Evolutionary conservation across 2,113 vertebrate species (phyloP), one percentile per base, ranked within the genome.

Genomic region (Malurus elegans): DNA sequence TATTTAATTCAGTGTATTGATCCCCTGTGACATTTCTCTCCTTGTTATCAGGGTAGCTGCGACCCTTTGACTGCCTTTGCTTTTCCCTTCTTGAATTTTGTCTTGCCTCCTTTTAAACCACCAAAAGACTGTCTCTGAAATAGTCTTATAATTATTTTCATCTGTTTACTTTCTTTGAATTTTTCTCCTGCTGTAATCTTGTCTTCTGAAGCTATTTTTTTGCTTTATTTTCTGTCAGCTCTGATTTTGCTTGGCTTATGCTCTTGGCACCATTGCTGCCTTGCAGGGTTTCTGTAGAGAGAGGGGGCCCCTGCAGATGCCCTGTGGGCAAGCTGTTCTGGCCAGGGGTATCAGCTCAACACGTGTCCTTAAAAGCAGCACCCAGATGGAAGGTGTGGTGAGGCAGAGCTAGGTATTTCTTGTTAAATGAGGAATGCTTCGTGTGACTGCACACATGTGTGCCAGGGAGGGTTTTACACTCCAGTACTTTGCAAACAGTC

Each of bases 121-220:
- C 87, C 84, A 85, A 82, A 66, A 94, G 75, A 73, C 78, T 75
- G 74, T 44, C 70, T 79, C 78, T 73, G 66, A 73, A 94, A 93
- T 57, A 31, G 40, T 60, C 25, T 73, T 56, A 7, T 75, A 83
- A 93, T 95, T 82, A 40, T 58, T 93, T 79, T 91, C 81, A 51
- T 94, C 51, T 93, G 66, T 66, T 95, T 45, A 6, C 38, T 74
- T 29, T 54, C 71, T 79, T 85, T 65, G 81, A 79, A 10, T 82
- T 72, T 79, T 92, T 28, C 24, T 89, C 18, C 50, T 66, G 36
- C 78, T 73, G 50, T 95, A 74, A 60, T 82, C 70, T 69, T 73
- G 83, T 48, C 57, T 87, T 90, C 64, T 91, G 91, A 80, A 44
- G 48, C 93, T 34, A 21, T 29, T 72, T 78, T 67, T 67, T 36